phyloP scores from a whole-genome alignment of 2,888 invertebrate species.

The Amblyteles armatorius region DNA sequence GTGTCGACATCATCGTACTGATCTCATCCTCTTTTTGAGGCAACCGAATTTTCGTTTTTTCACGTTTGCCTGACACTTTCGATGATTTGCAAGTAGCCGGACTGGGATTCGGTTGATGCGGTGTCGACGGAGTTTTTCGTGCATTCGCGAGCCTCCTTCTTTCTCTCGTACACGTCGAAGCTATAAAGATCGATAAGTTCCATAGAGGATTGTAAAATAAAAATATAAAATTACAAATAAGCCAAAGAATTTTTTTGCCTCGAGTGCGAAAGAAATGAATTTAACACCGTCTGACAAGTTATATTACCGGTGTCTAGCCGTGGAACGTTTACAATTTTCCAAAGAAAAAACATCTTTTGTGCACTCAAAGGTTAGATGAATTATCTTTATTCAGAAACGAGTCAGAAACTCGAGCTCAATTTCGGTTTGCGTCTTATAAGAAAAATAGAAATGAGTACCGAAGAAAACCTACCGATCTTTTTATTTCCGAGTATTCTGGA shows the following conservation, averaged over 20 bases:
- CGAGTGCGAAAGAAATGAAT: no score
- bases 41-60: slow-evolving; percentile 69
- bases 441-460: background rate
- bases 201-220: background rate
- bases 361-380: background rate
- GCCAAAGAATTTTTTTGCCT: background rate
- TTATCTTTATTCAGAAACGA: background rate
- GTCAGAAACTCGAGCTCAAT: background rate
- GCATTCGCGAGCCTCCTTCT: slow-evolving; percentile 4
- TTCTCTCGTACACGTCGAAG: slow-evolving; percentile 34
- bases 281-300: no score
- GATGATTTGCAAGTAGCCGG: slow-evolving; percentile 67
- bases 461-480: slow-evolving; percentile 70
- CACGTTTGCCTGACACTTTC: slow-evolving; percentile 66
- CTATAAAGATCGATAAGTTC: background rate
- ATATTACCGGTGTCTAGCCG: background rate
- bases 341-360: background rate
- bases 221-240: background rate
- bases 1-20: slow-evolving; percentile 81
- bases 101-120: slow-evolving; percentile 70
- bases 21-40: slow-evolving; percentile 81
- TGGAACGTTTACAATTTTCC: background rate
- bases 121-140: slow-evolving; percentile 61
- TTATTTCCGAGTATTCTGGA: slow-evolving; percentile 73
- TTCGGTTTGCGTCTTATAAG: background rate